Percentiles rank a stretch among this genome's conserved stretches.
phyloP scores from a whole-genome alignment of 2,888 invertebrate genomes.

The Cheilosia vernalis region DNA sequence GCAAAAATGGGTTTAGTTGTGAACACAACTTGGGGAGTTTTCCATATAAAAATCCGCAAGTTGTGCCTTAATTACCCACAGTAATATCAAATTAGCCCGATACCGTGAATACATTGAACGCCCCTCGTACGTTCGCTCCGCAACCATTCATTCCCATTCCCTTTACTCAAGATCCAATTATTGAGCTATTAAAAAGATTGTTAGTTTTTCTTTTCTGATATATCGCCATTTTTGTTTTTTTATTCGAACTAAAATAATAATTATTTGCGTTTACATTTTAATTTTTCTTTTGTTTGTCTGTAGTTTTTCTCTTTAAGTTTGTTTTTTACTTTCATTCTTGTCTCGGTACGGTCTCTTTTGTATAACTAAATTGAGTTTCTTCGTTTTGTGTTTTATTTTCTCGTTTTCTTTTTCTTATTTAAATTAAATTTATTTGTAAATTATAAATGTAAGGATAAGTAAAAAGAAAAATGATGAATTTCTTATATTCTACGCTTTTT shows the following conservation, averaged over 20 bases:
- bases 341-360: constrained; percentile 11
- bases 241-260: constrained; percentile 56
- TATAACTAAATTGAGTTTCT: constrained; percentile 50
- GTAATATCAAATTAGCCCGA: too few species aligned
- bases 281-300: constrained; percentile 23
- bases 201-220: constrained; percentile 43
- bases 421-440: constrained; percentile 40
- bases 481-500: constrained; percentile 31
- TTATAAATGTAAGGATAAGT: constrained; percentile 15
- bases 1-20: too few species aligned
- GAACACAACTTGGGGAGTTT: too few species aligned
- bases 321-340: background rate
- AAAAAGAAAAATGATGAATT: constrained; percentile 25
- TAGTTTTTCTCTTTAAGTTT: constrained; percentile 6
- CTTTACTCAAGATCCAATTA: too few species aligned
- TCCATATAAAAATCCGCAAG: too few species aligned
- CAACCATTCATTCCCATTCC: too few species aligned
- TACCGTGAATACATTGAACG: too few species aligned
- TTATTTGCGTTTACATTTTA: constrained; percentile 52
- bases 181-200: background rate
- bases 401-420: constrained; percentile 16
- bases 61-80: too few species aligned
- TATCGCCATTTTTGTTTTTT: constrained; percentile 43
- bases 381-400: constrained; percentile 27
- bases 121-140: too few species aligned